phyloP scores from a whole-genome alignment of 2,797 vertebrate species.

The Mallotus villosus region DNA sequence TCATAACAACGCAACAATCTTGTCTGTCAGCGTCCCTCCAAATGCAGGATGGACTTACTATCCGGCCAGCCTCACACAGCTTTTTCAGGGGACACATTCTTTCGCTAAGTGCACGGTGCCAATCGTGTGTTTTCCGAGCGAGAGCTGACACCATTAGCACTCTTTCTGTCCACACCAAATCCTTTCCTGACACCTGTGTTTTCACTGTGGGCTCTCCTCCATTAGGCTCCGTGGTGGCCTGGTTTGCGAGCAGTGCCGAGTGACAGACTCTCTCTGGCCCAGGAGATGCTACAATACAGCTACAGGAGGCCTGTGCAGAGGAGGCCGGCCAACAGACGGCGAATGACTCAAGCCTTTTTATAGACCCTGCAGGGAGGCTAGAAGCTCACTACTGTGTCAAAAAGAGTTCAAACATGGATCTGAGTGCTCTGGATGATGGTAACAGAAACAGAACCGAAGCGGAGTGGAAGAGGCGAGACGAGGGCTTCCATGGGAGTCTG shows the following conservation, averaged over 20 bases:
- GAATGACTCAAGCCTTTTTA: conserved; percentile 57
- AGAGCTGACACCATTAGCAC: conserved; percentile 46
- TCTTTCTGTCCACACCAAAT: conserved; percentile 41
- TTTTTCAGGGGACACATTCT: conserved; percentile 46
- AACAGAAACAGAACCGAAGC: not conserved
- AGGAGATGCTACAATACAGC: not conserved
- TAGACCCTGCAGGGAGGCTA: conserved; percentile 44
- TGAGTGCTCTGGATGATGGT: conserved; percentile 8
- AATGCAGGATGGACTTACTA: conserved; percentile 17
- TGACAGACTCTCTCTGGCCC: conserved; percentile 32
- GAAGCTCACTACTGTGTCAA: conserved; percentile 52
- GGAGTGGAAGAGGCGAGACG: not conserved
- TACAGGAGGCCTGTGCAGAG: conserved; percentile 14
- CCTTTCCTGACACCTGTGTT: conserved; percentile 48
- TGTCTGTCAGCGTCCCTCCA: conserved; percentile 54
- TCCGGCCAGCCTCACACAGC: conserved; percentile 28
- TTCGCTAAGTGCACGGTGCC: conserved; percentile 28
- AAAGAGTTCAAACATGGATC: conserved; percentile 52
- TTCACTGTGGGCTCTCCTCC: conserved; percentile 44
- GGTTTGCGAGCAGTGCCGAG: conserved; percentile 34
- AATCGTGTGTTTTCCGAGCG: conserved; percentile 47
- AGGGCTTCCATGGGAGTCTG: not conserved
- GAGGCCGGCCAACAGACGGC: conserved; percentile 30
- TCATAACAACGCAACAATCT: conserved; percentile 60
- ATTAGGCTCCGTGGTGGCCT: conserved; percentile 56